A percentile compares a stretch with the other conserved stretches of the same genome.
phyloP scores from a whole-genome alignment of 2,888 invertebrate species.

The Eremobia ochroleuca region DNA sequence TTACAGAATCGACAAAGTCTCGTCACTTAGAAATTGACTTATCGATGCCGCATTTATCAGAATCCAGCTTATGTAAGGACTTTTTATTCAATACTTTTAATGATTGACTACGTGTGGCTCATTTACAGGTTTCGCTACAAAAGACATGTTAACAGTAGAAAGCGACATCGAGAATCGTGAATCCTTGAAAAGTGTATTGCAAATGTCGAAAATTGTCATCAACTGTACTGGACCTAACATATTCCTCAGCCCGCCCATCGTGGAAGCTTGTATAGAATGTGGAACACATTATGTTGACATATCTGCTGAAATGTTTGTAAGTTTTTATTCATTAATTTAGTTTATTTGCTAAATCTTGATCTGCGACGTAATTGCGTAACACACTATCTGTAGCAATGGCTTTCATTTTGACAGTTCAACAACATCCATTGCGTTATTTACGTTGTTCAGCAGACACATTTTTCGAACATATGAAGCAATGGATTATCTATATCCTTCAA shows the following conservation, averaged over 20 bases:
- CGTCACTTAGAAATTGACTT: not conserved
- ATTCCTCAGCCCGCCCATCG: constrained; percentile 73
- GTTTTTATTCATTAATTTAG: constrained; percentile 40
- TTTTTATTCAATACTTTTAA: too few species aligned
- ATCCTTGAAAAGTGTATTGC: constrained; percentile 66
- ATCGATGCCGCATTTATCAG: not conserved
- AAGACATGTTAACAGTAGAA: constrained; percentile 68
- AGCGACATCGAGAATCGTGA: constrained; percentile 73
- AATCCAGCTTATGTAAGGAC: too few species aligned
- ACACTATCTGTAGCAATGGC: too few species aligned
- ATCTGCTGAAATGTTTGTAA: constrained; percentile 81
- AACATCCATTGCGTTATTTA: not conserved
- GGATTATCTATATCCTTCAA: too few species aligned
- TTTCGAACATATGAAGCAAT: too few species aligned
- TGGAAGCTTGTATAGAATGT: constrained; percentile 78
- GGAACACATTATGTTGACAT: constrained; percentile 81
- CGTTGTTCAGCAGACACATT: too few species aligned
- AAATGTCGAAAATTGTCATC: constrained; percentile 72
- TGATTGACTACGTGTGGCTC: not conserved
- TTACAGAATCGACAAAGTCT: too few species aligned
- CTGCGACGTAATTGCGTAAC: not conserved
- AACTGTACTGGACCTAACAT: constrained; percentile 80
- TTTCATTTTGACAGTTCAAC: not conserved
- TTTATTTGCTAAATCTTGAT: too few species aligned
- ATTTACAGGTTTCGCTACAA: constrained; percentile 69